These are phyloP conservation scores for Montipora sp. DNA, from an alignment of 64 coral and sea anemone species.

Conservation along the genomic window DNA sequence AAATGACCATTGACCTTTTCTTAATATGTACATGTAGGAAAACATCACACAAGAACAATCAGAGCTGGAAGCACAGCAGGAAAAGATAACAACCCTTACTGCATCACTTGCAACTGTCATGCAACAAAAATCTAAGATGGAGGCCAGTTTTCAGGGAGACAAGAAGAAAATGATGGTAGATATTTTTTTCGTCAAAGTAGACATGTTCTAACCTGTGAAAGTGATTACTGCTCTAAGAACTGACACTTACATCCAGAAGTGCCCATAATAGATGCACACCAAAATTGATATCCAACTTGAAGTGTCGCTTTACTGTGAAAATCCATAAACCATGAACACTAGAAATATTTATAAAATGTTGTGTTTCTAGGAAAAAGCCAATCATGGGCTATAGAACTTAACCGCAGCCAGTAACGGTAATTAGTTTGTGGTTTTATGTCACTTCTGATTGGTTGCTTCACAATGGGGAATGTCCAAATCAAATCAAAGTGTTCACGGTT, in stretches of 20 bases:
- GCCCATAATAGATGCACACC: too few relatives aligned
- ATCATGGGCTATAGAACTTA: too few relatives aligned
- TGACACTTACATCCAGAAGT: background rate
- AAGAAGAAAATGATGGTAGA: conserved; percentile 96
- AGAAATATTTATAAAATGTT: too few relatives aligned
- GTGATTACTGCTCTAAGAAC: background rate
- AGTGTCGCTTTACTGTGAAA: too few relatives aligned
- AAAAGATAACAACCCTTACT: conserved; percentile 75
- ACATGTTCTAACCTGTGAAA: background rate
- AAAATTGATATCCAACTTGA: too few relatives aligned
- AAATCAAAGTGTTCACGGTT: too few relatives aligned
- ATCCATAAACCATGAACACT: too few relatives aligned
- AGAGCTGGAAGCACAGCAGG: conserved; percentile 59
- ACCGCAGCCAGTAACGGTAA: too few relatives aligned
- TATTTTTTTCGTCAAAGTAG: background rate
- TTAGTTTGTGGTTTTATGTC: too few relatives aligned
- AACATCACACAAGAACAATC: background rate
- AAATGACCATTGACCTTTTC: background rate
- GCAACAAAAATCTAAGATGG: conserved; percentile 99
- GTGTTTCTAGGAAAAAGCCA: too few relatives aligned
- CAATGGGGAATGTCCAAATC: too few relatives aligned
- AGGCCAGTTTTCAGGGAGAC: conserved; percentile 90
- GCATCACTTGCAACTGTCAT: conserved; percentile 88
- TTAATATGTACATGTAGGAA: conserved; percentile 1
- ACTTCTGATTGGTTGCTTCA: too few relatives aligned